Conservation (phyloP, 2,888 invertebrate species). For the Scelioninae gen. 2 region DNA sequence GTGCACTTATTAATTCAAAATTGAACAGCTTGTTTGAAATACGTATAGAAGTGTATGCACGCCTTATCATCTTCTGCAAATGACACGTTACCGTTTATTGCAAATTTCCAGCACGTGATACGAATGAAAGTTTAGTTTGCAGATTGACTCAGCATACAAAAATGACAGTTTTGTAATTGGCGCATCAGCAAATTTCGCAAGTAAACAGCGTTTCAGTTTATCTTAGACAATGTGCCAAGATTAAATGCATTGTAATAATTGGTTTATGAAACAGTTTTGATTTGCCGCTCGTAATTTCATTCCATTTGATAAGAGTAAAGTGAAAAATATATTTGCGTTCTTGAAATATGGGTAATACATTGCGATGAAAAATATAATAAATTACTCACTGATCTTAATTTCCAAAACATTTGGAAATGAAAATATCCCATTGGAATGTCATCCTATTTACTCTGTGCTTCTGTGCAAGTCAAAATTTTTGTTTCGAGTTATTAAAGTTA, state of each 20-base stretch:
- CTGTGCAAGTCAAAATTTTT: no score
- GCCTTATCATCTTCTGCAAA: constrained; percentile 57
- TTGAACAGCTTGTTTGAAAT: constrained; percentile 55
- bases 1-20: constrained; percentile 56
- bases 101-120: constrained; percentile 55
- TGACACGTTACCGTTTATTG: constrained; percentile 59
- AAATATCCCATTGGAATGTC: no score
- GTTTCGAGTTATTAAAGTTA: no score
- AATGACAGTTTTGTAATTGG: constrained; percentile 49
- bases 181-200: constrained; percentile 45
- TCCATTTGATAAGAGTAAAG: no score
- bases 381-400: no score
- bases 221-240: constrained; percentile 39
- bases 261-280: constrained; percentile 28
- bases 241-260: constrained; percentile 30
- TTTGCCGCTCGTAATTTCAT: no score
- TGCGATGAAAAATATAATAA: no score
- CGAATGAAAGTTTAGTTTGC: constrained; percentile 44
- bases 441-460: no score
- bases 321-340: no score
- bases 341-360: no score
- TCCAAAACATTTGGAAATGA: no score
- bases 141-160: constrained; percentile 55
- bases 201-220: constrained; percentile 36
- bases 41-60: constrained; percentile 46